phyloP scores from a whole-genome alignment of 2,888 invertebrate species.

The Drosophila percnosoma region DNA sequence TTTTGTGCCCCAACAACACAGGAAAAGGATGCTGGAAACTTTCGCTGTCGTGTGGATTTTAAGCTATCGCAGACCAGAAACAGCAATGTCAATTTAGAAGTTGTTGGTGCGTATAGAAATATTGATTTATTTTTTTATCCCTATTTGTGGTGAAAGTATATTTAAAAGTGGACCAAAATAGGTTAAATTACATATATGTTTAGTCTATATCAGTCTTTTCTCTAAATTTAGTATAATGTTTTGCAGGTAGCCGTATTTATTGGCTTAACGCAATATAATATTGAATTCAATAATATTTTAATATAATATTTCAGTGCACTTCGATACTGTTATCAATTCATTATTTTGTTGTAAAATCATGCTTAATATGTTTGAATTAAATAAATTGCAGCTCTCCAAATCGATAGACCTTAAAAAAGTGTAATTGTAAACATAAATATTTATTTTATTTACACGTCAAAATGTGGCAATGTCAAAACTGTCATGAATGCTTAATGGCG shows the following conservation, averaged over 20 bases:
- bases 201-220: neutral
- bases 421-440: slow-evolving; percentile 5
- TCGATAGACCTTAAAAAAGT: neutral
- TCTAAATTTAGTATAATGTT: neutral
- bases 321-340: neutral
- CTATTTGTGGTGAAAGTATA: neutral
- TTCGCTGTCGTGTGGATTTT: slow-evolving; percentile 92
- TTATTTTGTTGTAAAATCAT: too few species aligned
- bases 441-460: slow-evolving; percentile 18
- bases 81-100: slow-evolving; percentile 91
- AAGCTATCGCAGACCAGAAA: slow-evolving; percentile 91
- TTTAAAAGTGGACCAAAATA: neutral
- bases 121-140: neutral
- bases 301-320: neutral
- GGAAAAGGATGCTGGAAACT: slow-evolving; percentile 90
- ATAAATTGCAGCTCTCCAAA: neutral
- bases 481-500: slow-evolving; percentile 50
- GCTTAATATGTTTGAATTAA: neutral
- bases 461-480: slow-evolving; percentile 29
- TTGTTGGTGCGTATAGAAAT: slow-evolving; percentile 88
- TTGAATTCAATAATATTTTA: neutral
- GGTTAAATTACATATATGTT: neutral
- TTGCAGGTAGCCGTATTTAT: neutral
- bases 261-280: too few species aligned
- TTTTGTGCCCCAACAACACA: slow-evolving; percentile 68